Conservation (phyloP, 1,140 invertebrate species). For the Drosophila repleta region DNA sequence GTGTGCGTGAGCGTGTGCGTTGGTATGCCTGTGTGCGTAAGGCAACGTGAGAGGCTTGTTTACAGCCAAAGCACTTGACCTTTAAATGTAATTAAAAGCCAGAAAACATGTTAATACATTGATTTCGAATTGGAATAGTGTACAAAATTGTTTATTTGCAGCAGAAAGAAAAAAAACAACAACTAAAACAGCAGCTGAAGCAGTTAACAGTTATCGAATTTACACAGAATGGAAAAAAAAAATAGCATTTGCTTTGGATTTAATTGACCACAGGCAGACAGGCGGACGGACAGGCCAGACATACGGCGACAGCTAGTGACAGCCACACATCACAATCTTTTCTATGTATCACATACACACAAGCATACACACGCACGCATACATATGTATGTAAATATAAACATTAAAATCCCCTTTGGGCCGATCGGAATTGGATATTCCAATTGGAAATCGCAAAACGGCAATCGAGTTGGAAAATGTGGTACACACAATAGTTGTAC, state of each 20-base stretch:
- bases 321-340: conserved; percentile 47
- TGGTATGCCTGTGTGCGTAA: conserved; percentile 37
- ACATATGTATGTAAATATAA: conserved; percentile 65
- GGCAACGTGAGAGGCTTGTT: conserved; percentile 52
- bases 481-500: conserved; percentile 28
- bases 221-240: conserved; percentile 58
- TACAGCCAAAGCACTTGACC: conserved; percentile 63
- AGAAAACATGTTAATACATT: conserved; percentile 65
- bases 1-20: conserved; percentile 25
- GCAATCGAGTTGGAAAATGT: conserved; percentile 48
- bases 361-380: conserved; percentile 19
- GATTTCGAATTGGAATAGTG: conserved; percentile 35
- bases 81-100: conserved; percentile 76
- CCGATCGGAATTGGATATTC: conserved; percentile 46
- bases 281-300: conserved; percentile 8
- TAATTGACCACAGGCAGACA: conserved; percentile 66
- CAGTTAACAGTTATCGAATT: conserved; percentile 57
- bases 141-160: conserved; percentile 26
- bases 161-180: conserved; percentile 9
- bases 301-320: conserved; percentile 16
- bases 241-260: conserved; percentile 50
- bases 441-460: conserved; percentile 43
- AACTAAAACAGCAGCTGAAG: not conserved
- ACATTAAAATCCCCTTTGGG: conserved; percentile 55
- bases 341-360: conserved; percentile 27